A percentile compares a stretch with the other conserved stretches of the same genome.
Conservation (phyloP, 2,797 vertebrate species). For the Phataginus tricuspis region DNA sequence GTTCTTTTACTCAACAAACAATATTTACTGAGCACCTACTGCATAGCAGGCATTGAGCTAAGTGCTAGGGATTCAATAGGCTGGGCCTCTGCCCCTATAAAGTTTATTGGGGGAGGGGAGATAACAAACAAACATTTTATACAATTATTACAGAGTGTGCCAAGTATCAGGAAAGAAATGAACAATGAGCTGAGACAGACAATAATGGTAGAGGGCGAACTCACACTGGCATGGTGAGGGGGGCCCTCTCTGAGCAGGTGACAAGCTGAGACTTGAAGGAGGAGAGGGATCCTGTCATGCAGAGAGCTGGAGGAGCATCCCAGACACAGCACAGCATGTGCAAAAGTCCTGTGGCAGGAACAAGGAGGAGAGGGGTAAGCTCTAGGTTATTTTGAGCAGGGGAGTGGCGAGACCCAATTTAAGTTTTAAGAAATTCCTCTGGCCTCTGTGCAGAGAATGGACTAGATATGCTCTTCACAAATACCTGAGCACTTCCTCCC, state of each 20-base stretch:
- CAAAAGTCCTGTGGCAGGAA: not conserved
- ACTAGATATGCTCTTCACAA: not conserved
- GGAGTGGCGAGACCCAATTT: not conserved
- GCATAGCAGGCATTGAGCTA: not conserved
- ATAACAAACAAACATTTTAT: not conserved
- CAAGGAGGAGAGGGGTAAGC: not conserved
- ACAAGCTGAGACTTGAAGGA: not conserved
- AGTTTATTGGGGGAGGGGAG: not conserved
- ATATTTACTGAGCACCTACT: not conserved
- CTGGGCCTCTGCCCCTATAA: not conserved
- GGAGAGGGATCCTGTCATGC: not conserved
- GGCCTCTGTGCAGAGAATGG: not conserved
- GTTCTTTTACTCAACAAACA: not conserved
- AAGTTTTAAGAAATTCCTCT: constrained; percentile 24
- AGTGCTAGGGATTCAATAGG: not conserved
- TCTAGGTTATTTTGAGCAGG: not conserved
- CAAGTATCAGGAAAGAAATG: not conserved
- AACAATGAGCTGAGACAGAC: not conserved
- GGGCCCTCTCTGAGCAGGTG: not conserved
- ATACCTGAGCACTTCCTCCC: not conserved
- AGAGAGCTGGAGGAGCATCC: not conserved
- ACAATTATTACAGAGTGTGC: not conserved
- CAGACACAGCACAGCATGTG: not conserved
- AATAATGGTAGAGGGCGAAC: not conserved
- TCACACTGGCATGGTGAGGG: not conserved